Evolutionary conservation across 2,113 vertebrate genomes (phyloP), one percentile per base, ranked within the genome.

Genomic region (Sphaerodactylus townsendi): DNA sequence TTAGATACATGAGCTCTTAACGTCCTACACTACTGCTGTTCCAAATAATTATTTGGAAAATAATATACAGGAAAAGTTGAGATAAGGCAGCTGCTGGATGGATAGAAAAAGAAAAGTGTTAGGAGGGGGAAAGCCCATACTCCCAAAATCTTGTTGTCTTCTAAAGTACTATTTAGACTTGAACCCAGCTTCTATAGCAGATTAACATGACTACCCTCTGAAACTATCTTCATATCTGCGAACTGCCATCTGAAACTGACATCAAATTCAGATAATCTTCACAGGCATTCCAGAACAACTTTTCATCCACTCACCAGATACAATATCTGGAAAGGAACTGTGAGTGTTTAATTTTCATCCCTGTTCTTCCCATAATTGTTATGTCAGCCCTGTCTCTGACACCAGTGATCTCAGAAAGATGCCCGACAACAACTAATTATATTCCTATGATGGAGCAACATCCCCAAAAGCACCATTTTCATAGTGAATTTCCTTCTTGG

Each of bases 391-490:
- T 44, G 14, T 13, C 19, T 23, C 37, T 14, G 44, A 62, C 59
- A 30, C 76, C 56, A 77, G 59, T 2, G 6, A 69, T 84, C 78
- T 81, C 65, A 14, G 41, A 83, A 41, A 0, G 64, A 11, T 66
- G 15, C 21, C 25, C 37, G 25, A 30, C 76, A 28, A 79, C 74
- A 79, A 17, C 35, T 85, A 80, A 77, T 86, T 85, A 88, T 56
- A 62, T 84, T 2, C 71, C 56, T 15, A 21, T 72, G 15, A 41
- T 21, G 68, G 5, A 53, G 56, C 56, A 72, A 48, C 37, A 0
- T n/a, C 53, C 78, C 68, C 71, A 48, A 48, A 48, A 81, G 81
- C 62, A 10, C 0, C 2, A 10, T 3, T 0, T 13, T 76, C 80
- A 9, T 19, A 5, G 56, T 33, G 10, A 37, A 37, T 14, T n/a